Base-by-base conservation (phyloP, 2,797 vertebrate genomes). In the Lacerta agilis region DNA sequence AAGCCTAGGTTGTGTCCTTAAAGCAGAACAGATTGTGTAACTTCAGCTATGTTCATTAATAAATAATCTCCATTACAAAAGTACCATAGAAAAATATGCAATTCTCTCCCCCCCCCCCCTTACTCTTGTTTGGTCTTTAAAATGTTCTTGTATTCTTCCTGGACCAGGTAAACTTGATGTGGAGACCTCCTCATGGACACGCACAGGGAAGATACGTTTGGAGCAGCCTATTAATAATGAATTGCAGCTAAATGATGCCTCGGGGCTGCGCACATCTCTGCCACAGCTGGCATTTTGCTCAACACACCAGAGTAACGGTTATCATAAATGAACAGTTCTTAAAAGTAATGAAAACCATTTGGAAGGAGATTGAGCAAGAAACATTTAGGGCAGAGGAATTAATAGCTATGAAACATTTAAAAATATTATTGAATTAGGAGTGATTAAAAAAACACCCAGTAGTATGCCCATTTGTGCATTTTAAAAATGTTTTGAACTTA, bases 281-380 rank as follows among this genome's bases (percentile, higher is more conserved):
- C 96, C 61, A 85, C 86, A 95, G 86, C 27, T 95, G 87, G 73
- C 5, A 55, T 94, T 72, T 95, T 95, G 86, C 91, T 93, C 90
- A 91, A 64, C 87, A 41, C 13, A 86, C 18, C 36, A 64, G 29
- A 94, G 88, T 86, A 94, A 90, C 83, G 92, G 89, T 76, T 89
- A 89, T 86, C 82, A 94, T 92, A 93, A 93, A 93, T 89, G 88
- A 95, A 92, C 72, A 91, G 61, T 79, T 95, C 89, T 88, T 92
- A 89, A 92, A 94, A 94, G 85, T 80, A 93, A 92, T 86, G 77
- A 92, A 94, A 95, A 94, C 91, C 92, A 85, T 83, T 79, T 95
- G 82, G 87, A 95, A 86, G 87, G 94, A 80, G 79, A 91, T 87
- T 2, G 89, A 94, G 90, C 77, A 88, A 94, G 73, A 81, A 93